Conservation (phyloP, 1,140 invertebrate species). For the Drosophila bifasciata region DNA sequence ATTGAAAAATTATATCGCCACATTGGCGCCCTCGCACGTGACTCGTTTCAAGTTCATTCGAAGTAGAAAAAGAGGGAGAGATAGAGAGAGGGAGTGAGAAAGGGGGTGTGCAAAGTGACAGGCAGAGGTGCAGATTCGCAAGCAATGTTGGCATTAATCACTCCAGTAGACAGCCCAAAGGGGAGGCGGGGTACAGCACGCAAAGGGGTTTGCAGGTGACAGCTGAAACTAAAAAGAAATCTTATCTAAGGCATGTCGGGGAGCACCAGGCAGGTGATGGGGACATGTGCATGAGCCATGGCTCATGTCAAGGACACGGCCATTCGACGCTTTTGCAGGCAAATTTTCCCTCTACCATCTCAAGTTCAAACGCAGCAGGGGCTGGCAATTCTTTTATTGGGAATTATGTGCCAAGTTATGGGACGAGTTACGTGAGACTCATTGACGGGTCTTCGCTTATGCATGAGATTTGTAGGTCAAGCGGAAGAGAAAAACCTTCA, state of each 20-base stretch:
- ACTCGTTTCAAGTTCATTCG: conserved; percentile 70
- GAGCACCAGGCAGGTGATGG: not conserved
- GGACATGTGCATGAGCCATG: not conserved
- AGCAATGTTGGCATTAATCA: conserved; percentile 41
- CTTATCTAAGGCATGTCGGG: conserved; percentile 19
- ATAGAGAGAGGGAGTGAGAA: too few species aligned
- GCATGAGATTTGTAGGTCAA: not conserved
- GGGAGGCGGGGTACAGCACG: not conserved
- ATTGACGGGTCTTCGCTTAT: not conserved
- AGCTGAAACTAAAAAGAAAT: conserved; percentile 7
- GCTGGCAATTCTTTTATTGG: too few species aligned
- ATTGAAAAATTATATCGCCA: conserved; percentile 76
- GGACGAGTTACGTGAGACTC: conserved; percentile 15
- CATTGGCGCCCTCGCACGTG: conserved; percentile 69
- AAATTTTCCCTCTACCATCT: conserved; percentile 4
- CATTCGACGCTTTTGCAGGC: conserved; percentile 5
- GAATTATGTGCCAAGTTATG: conserved; percentile 10
- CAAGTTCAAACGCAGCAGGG: conserved; percentile 15
- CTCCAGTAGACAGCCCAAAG: conserved; percentile 12
- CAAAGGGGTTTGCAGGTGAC: not conserved
- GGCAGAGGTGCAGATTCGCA: not conserved
- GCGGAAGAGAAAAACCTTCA: not conserved
- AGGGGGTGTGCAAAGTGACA: not conserved
- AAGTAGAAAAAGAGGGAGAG: not conserved
- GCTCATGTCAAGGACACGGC: conserved; percentile 25